Conservation (phyloP, 2,113 vertebrate genomes). For the Dissostichus mawsoni region DNA sequence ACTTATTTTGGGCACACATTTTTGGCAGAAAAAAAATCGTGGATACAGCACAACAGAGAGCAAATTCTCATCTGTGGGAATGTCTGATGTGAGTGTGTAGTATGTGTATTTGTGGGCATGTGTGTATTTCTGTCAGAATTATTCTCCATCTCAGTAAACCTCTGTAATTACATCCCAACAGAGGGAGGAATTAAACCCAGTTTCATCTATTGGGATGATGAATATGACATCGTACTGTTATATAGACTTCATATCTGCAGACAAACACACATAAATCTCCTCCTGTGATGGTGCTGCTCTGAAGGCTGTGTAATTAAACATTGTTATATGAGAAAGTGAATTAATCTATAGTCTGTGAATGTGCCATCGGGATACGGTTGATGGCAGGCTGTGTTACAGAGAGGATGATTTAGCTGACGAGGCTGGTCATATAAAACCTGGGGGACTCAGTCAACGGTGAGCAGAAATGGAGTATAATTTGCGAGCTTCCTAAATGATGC, state of each 20-base stretch:
- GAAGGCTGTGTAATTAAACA: constrained; percentile 83
- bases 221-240: constrained; percentile 79
- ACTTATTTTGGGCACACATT: constrained; percentile 47
- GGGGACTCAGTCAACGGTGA: constrained; percentile 53
- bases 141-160: constrained; percentile 80
- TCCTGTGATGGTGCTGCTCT: constrained; percentile 74
- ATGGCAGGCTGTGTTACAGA: constrained; percentile 68
- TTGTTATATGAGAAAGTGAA: constrained; percentile 81
- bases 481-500: constrained; percentile 67
- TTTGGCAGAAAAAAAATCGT: constrained; percentile 38
- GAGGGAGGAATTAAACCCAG: constrained; percentile 78
- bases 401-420: constrained; percentile 76
- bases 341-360: constrained; percentile 78
- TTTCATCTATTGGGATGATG: constrained; percentile 77
- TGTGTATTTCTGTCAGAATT: constrained; percentile 69
- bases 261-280: constrained; percentile 79
- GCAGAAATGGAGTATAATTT: constrained; percentile 71
- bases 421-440: constrained; percentile 69
- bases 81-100: constrained; percentile 12
- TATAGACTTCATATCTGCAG: constrained; percentile 82
- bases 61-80: constrained; percentile 29
- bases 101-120: constrained; percentile 27
- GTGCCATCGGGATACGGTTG: constrained; percentile 75
- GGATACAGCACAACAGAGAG: constrained; percentile 40
- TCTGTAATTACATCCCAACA: constrained; percentile 80